Evolutionary conservation across 2,797 vertebrate species (phyloP).

Genomic region (Enteromius anoplus): DNA sequence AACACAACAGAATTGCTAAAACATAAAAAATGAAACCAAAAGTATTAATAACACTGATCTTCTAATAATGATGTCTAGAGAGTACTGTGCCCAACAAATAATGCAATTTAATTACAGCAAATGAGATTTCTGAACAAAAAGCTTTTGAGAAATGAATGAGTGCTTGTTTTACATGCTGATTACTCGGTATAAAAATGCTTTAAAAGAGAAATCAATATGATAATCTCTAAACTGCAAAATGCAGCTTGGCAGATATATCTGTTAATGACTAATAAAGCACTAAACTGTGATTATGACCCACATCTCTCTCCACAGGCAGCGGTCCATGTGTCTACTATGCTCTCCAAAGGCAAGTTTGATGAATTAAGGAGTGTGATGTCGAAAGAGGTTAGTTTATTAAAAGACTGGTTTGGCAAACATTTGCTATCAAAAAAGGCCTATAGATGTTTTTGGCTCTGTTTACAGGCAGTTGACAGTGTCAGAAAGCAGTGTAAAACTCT

Average conservation of each 20-base stretch:
- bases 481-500: constrained; percentile 61
- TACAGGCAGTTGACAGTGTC: constrained; percentile 64
- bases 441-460: not conserved
- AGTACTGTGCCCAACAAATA: not conserved
- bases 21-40: not conserved
- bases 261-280: not conserved
- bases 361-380: constrained; percentile 64
- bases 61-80: not conserved
- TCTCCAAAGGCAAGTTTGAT: constrained; percentile 64
- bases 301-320: constrained; percentile 62
- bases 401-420: not conserved
- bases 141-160: not conserved
- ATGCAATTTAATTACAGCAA: not conserved
- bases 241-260: not conserved
- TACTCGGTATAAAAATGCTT: not conserved
- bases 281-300: not conserved
- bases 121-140: not conserved
- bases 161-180: not conserved
- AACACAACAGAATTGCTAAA: not conserved
- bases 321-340: constrained; percentile 66
- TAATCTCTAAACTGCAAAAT: not conserved
- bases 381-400: constrained; percentile 59
- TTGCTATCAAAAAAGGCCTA: not conserved
- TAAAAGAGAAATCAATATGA: not conserved
- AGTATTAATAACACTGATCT: not conserved